These are phyloP conservation scores for Leucophenga maculata DNA, from an alignment of 2,888 invertebrate genomes.

Conservation along the genomic window DNA sequence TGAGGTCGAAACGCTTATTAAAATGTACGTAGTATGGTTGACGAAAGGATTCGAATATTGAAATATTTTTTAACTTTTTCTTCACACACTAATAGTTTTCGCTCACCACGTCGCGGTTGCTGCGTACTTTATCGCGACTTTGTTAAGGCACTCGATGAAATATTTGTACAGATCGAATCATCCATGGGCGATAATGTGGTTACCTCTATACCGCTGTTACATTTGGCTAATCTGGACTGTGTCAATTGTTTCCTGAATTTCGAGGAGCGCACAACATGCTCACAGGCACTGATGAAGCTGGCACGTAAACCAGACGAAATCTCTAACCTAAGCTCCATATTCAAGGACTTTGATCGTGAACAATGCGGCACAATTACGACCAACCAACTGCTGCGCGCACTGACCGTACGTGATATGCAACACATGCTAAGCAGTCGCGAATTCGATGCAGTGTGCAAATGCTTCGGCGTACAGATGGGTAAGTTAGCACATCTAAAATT, in stretches of 20 bases:
- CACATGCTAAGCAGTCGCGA: constrained; percentile 78
- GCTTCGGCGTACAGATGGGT: constrained; percentile 80
- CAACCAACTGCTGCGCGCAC: constrained; percentile 78
- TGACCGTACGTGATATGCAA: constrained; percentile 78
- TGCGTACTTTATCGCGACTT: constrained; percentile 81
- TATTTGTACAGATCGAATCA: constrained; percentile 78
- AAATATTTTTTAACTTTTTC: not conserved
- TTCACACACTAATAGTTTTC: constrained; percentile 74
- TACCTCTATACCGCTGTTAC: constrained; percentile 79
- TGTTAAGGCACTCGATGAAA: constrained; percentile 79
- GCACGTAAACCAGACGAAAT: constrained; percentile 78
- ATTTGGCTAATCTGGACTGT: constrained; percentile 79
- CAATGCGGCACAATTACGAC: constrained; percentile 79
- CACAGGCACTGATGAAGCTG: constrained; percentile 80
- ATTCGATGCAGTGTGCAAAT: constrained; percentile 81
- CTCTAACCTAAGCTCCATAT: constrained; percentile 80
- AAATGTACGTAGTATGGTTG: constrained; percentile 75
- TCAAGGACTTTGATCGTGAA: constrained; percentile 80
- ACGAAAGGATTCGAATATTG: not conserved
- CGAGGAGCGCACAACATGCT: constrained; percentile 79
- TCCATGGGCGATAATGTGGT: constrained; percentile 80
- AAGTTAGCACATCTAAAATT: not conserved
- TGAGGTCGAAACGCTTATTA: constrained; percentile 81
- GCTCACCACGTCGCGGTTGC: constrained; percentile 76
- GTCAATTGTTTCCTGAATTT: constrained; percentile 79